Percentiles rank a stretch among this genome's conserved stretches.
Evolutionary conservation across 2,797 vertebrate genomes (phyloP).

Genomic region (Anolis apletophallus): DNA sequence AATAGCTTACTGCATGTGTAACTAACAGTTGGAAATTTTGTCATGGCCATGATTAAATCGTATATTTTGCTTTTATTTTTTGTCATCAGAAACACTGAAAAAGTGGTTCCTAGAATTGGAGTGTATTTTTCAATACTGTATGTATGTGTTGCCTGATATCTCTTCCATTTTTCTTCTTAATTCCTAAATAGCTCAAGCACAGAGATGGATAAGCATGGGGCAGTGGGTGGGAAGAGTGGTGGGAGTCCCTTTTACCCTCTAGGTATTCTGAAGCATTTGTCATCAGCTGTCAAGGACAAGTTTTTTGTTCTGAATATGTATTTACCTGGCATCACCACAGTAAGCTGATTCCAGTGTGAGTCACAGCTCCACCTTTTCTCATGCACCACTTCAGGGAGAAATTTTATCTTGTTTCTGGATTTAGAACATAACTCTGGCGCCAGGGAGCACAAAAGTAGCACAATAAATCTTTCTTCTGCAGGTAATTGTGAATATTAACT

Average conservation of each 20-base stretch:
- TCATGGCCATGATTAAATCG: neutral
- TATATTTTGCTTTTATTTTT: neutral
- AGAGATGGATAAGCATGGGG: constrained; percentile 10
- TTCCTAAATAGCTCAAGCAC: constrained; percentile 12
- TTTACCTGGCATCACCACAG: constrained; percentile 43
- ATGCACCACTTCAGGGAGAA: neutral
- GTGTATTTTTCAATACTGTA: neutral
- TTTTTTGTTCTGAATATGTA: constrained; percentile 35
- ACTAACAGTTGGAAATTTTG: neutral
- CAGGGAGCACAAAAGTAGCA: constrained; percentile 43
- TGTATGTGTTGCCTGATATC: neutral
- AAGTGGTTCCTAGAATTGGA: neutral
- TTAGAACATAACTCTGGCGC: constrained; percentile 47
- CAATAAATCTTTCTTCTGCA: constrained; percentile 44
- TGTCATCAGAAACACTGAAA: neutral
- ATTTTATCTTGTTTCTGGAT: constrained; percentile 44
- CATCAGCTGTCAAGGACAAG: constrained; percentile 38
- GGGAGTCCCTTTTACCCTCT: constrained; percentile 7
- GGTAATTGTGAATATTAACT: constrained; percentile 51
- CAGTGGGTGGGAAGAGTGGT: neutral
- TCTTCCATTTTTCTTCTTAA: neutral
- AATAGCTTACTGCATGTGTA: neutral
- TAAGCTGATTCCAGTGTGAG: constrained; percentile 33
- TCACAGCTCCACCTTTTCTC: constrained; percentile 4
- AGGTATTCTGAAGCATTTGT: constrained; percentile 31